A percentile compares a stretch with the other conserved stretches of the same genome.
Evolutionary conservation across 2,797 vertebrate genomes (phyloP).

Genomic region (Hemibagrus guttatus): DNA sequence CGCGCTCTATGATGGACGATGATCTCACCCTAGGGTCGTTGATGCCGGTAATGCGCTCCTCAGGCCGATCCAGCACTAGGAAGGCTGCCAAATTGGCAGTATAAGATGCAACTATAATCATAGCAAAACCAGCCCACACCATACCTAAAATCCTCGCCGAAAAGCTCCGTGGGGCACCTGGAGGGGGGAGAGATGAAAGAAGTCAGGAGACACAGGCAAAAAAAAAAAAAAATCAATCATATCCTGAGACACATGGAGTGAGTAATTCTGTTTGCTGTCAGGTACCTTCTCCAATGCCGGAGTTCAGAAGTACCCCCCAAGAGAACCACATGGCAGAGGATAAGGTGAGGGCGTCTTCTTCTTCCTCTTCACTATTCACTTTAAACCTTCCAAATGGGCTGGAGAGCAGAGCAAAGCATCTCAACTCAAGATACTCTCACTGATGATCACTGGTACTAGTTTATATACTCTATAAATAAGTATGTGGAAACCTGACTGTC

Average conservation of each 20-base stretch:
- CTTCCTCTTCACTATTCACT: slow-evolving; percentile 97
- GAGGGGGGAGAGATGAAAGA: slow-evolving; percentile 14
- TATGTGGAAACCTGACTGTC: background rate
- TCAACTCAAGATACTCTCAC: slow-evolving; percentile 12
- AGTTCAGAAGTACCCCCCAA: slow-evolving; percentile 98
- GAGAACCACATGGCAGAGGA: slow-evolving; percentile 99
- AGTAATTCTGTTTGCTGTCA: slow-evolving; percentile 57
- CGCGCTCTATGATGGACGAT: background rate
- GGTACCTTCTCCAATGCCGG: slow-evolving; percentile 97
- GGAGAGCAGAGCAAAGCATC: slow-evolving; percentile 36
- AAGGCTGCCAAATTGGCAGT: slow-evolving; percentile 99
- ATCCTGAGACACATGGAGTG: background rate
- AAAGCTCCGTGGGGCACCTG: slow-evolving; percentile 96
- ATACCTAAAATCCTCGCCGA: slow-evolving; percentile 98
- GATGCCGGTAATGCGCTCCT: slow-evolving; percentile 99
- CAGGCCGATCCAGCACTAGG: slow-evolving; percentile 97
- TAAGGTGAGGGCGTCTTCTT: slow-evolving; percentile 93
- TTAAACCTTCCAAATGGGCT: slow-evolving; percentile 97
- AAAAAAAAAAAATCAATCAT: slow-evolving; percentile 34
- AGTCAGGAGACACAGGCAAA: slow-evolving; percentile 16
- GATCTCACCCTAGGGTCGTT: slow-evolving; percentile 91
- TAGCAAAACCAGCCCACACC: slow-evolving; percentile 99
- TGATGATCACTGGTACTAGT: background rate
- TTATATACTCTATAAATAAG: background rate
- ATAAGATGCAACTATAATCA: slow-evolving; percentile 99